Conservation (phyloP, 2,113 vertebrate species). For the Dipodomys merriami region DNA sequence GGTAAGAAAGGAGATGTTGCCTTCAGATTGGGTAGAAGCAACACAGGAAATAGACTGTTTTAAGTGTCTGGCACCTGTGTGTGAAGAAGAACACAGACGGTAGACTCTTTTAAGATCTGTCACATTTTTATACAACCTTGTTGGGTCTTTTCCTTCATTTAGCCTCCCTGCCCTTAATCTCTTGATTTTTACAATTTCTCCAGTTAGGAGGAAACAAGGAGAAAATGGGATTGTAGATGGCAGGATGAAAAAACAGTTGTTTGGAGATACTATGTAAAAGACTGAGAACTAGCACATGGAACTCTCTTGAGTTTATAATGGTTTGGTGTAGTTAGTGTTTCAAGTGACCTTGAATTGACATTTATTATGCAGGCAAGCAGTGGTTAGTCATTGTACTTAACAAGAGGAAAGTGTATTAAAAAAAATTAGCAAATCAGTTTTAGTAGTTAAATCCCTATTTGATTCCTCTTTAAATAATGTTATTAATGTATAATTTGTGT, state of each 20-base stretch:
- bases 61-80: neutral
- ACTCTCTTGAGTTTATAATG: neutral
- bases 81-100: neutral
- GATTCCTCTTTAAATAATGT: neutral
- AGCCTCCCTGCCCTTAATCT: neutral
- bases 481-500: constrained; percentile 29
- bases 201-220: neutral
- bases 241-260: neutral
- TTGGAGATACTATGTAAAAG: neutral
- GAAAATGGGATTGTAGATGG: neutral
- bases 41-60: neutral
- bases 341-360: neutral
- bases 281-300: neutral
- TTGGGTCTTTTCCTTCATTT: neutral
- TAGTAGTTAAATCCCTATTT: neutral
- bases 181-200: neutral
- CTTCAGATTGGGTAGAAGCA: neutral
- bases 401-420: neutral
- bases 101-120: neutral
- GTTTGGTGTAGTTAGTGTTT: neutral
- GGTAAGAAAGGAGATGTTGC: neutral
- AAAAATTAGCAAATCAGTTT: neutral
- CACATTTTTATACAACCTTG: neutral
- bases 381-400: neutral
- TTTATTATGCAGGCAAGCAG: neutral